Conservation (phyloP, 2,888 invertebrate genomes). For the Leptinotarsa haldemani region DNA sequence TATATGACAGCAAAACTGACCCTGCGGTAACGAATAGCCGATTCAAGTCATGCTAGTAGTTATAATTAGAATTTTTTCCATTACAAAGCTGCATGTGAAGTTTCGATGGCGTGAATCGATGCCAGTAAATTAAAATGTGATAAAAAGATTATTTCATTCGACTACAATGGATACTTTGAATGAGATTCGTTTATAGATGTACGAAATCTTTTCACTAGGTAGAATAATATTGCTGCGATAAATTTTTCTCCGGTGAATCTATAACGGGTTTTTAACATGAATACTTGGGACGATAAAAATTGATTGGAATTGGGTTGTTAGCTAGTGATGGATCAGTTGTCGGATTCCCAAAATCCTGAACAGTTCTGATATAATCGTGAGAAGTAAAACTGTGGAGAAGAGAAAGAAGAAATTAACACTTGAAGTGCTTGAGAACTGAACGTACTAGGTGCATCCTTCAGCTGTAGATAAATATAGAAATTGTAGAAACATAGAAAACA, state of each 20-base stretch:
- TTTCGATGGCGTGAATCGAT: constrained; percentile 18
- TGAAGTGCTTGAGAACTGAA: no score
- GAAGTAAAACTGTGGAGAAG: no score
- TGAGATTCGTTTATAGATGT: constrained; percentile 18
- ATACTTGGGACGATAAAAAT: not conserved
- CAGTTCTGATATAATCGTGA: no score
- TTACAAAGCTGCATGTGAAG: constrained; percentile 19
- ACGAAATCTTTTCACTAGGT: not conserved
- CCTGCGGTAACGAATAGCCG: constrained; percentile 31
- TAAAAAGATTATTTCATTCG: constrained; percentile 19
- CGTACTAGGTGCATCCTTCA: no score
- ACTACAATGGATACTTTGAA: constrained; percentile 16
- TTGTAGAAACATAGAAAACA: no score
- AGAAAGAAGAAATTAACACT: no score
- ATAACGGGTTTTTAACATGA: constrained; percentile 8
- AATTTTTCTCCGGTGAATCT: not conserved
- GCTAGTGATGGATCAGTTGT: not conserved
- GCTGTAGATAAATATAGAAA: no score
- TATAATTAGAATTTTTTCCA: constrained; percentile 30
- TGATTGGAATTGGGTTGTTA: not conserved
- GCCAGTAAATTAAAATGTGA: constrained; percentile 18
- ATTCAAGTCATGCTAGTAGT: constrained; percentile 32
- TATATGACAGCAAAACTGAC: constrained; percentile 24
- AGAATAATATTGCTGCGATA: constrained; percentile 7
- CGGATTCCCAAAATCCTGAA: no score